Percentiles rank a stretch among this genome's conserved stretches.
Evolutionary conservation across 2,888 invertebrate genomes (phyloP).

Genomic region (Aphodius sticticus): DNA sequence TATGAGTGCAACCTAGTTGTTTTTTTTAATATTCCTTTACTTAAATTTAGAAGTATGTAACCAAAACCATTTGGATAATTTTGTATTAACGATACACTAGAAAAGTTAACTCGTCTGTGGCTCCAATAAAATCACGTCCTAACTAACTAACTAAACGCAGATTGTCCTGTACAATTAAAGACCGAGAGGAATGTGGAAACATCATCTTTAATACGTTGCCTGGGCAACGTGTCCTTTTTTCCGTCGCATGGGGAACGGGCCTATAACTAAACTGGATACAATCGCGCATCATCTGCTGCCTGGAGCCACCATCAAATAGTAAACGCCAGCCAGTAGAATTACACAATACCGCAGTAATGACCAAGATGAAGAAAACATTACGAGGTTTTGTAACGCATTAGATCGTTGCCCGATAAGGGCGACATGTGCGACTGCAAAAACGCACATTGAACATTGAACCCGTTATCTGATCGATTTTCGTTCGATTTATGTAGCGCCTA

Average conservation of each 20-base stretch:
- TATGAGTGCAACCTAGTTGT: too few relatives aligned
- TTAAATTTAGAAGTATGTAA: too few relatives aligned
- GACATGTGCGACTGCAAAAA: slow-evolving; percentile 51
- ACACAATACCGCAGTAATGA: slow-evolving; percentile 56
- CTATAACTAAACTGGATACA: slow-evolving; percentile 45
- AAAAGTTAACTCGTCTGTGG: not conserved
- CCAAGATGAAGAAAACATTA: slow-evolving; percentile 55
- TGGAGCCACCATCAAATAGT: slow-evolving; percentile 7
- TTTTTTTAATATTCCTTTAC: too few relatives aligned
- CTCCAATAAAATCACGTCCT: not conserved
- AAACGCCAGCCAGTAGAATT: slow-evolving; percentile 43
- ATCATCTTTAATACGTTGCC: slow-evolving; percentile 20
- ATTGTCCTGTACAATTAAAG: slow-evolving; percentile 10
- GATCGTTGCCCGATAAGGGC: slow-evolving; percentile 49
- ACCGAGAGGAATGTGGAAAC: slow-evolving; percentile 22
- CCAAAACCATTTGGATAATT: too few relatives aligned
- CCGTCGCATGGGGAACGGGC: slow-evolving; percentile 8
- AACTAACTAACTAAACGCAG: not conserved
- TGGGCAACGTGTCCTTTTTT: not conserved
- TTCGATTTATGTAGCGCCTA: slow-evolving; percentile 37
- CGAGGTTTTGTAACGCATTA: slow-evolving; percentile 51
- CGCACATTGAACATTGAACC: slow-evolving; percentile 30
- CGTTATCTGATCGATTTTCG: slow-evolving; percentile 36
- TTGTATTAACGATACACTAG: not conserved
- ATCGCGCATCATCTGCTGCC: slow-evolving; percentile 51